These are phyloP conservation scores for Eupeodes luniger DNA, from an alignment of 2,888 invertebrate genomes.

Conservation along the genomic window DNA sequence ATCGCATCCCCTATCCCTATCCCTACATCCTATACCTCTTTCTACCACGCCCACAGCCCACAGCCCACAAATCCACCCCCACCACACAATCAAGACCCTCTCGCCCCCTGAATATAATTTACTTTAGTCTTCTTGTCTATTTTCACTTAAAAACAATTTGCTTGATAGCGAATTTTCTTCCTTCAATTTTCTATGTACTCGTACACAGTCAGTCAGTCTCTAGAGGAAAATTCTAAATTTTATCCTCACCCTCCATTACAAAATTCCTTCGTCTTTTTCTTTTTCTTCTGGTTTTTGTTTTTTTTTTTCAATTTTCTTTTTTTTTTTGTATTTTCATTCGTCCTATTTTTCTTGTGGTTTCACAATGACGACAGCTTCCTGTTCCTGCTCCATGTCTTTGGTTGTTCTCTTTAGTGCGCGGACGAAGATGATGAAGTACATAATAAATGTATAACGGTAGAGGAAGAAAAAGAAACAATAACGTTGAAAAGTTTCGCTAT, in stretches of 20 bases:
- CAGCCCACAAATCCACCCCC: not conserved
- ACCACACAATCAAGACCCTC: not conserved
- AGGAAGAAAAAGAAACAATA: slow-evolving; percentile 48
- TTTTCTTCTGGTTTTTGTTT: slow-evolving; percentile 25
- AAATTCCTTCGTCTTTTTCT: not conserved
- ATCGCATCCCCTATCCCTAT: not conserved
- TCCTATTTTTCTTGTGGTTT: slow-evolving; percentile 58
- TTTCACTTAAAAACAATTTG: slow-evolving; percentile 76
- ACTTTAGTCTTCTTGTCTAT: slow-evolving; percentile 75
- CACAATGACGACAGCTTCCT: slow-evolving; percentile 70
- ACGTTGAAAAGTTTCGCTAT: slow-evolving; percentile 67
- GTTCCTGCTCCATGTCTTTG: slow-evolving; percentile 67
- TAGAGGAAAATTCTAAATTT: slow-evolving; percentile 52
- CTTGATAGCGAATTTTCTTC: slow-evolving; percentile 76
- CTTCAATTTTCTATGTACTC: slow-evolving; percentile 59
- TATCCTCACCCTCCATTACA: not conserved
- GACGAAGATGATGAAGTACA: slow-evolving; percentile 64
- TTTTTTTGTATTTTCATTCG: slow-evolving; percentile 37
- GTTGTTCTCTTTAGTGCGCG: slow-evolving; percentile 46
- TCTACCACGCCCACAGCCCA: not conserved
- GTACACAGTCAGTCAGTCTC: slow-evolving; percentile 43
- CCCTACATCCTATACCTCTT: not conserved
- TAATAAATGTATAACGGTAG: slow-evolving; percentile 63
- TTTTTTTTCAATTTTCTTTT: slow-evolving; percentile 37
- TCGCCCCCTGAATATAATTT: slow-evolving; percentile 67